Evolutionary conservation across 2,113 vertebrate genomes (phyloP), one percentile per base, ranked within the genome.

Genomic region (Cyanistes caeruleus): DNA sequence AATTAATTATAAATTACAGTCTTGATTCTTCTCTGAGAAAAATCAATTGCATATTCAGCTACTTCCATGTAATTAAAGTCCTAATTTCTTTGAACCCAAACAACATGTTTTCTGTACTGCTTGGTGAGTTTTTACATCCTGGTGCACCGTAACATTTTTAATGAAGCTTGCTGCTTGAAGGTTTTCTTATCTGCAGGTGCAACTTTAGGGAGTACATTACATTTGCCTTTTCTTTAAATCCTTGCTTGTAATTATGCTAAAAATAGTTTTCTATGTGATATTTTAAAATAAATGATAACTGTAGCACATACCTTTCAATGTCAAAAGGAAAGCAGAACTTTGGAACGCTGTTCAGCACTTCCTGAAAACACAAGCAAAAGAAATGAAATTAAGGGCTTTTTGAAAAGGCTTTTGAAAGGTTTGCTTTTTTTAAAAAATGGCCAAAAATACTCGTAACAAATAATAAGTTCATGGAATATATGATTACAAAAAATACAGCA

Each of bases 281-380:
- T 27, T 41, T 94, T 62, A 10, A 48, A 95, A 81, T 30, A 85
- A 87, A 62, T 1, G 2, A 20, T 44, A 84, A 80, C 46, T 49
- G 62, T 55, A 96, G 69, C 49, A 91, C 95, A 64, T 99, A 99
- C 99, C 99, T 99, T 98, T 99, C 99, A 94, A 99, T 48, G 64
- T 99, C 99, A 98, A 99, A 99, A 78, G 99, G 99, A 98, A 99
- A 99, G 98, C 99, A 99, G 98, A 99, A 99, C 98, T 99, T 99
- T 73, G 99, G 99, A 96, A 99, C 97, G 4, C 98, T 99, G 98
- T 98, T 99, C 84, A 99, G 98, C 78, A 99, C 98, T 97, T 99
- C 99, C 99, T 99, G 98, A 62, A 97, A 98, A 97, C 25, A 74
- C 13, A 98, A 85, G 97, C 23, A 49, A 33, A 74, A 89, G 89